Evolutionary conservation across 2,888 invertebrate genomes (phyloP), one percentile per base, ranked within the genome.

Genomic region (Anodontia alba): DNA sequence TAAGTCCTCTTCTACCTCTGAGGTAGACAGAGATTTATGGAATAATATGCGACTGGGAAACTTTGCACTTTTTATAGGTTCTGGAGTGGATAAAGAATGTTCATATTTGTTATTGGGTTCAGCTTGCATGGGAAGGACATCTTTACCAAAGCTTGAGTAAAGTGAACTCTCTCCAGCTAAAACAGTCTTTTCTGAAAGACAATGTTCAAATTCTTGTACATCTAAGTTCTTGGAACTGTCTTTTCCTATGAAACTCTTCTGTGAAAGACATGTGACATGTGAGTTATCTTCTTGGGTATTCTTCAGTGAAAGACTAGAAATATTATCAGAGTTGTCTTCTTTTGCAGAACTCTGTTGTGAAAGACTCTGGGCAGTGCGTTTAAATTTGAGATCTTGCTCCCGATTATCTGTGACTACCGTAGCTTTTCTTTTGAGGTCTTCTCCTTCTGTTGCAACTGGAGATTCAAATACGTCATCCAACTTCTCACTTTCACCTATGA

Each of bases 401-500:
- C 15, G 10, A 23, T 57, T 17, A 8, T 17, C 23, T 26, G 57
- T 8, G 5, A 38, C 12, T 8, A 5, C 5, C 12, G 38, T 8
- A 38, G 38, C 38, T 38, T 38, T 38, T 57, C 2, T 5, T 57
- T 26, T 20, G 20, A 3, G 10, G 3, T 17, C 17, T 15, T 7
- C 49, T 5, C 5, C 5, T 20, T 20, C 17, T 51, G 20, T 5
- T 20, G 5, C 23, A n/a, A 23, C 23, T 1, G 57, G 57, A 57
- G 57, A 57, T 57, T 57, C 57, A 57, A 57, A 57, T n/a, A 57
- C 57, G 5, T 57, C 57, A 57, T 57, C 57, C 5, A 12, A 8
- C 12, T 38, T 38, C 5, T 38, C 38, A 38, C 12, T 38, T 49
- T 89, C 89, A n/a, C 88, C 90, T n/a, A 90, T 83, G 69, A 80